Conservation (phyloP, 2,888 invertebrate genomes). For the Coenonympha arcania region DNA sequence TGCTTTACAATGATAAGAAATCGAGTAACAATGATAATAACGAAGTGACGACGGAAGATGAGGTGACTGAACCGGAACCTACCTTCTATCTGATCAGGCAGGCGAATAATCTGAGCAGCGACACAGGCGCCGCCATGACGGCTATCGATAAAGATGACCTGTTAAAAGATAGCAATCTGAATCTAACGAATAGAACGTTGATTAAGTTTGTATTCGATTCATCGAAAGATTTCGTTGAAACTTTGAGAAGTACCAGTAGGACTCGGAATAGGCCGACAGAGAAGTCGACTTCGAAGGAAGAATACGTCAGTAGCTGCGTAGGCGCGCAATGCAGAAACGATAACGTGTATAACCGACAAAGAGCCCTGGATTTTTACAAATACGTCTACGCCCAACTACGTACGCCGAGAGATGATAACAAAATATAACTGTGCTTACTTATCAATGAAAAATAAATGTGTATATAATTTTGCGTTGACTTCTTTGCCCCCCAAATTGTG, state of each 20-base stretch:
- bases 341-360: conserved; percentile 57
- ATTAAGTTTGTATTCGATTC: conserved; percentile 65
- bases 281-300: conserved; percentile 40
- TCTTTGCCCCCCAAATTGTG: conserved; percentile 14
- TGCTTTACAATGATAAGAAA: conserved; percentile 60
- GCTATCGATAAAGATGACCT: conserved; percentile 59
- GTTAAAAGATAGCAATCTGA: conserved; percentile 50
- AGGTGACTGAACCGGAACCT: conserved; percentile 59
- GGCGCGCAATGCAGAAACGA: conserved; percentile 54
- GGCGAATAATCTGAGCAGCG: conserved; percentile 51
- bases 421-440: conserved; percentile 21
- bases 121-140: conserved; percentile 55
- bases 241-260: conserved; percentile 52
- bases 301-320: conserved; percentile 50
- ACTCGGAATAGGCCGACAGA: conserved; percentile 40
- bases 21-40: conserved; percentile 38
- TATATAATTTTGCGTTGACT: conserved; percentile 27
- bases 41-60: conserved; percentile 50
- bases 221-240: conserved; percentile 62
- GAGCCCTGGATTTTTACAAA: conserved; percentile 68
- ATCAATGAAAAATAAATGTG: conserved; percentile 25
- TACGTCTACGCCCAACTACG: conserved; percentile 66
- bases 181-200: conserved; percentile 61
- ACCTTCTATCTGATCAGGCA: conserved; percentile 66
- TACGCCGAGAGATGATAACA: conserved; percentile 45